phyloP scores from a whole-genome alignment of 23 tunicate species.

The Ascidia mentula region DNA sequence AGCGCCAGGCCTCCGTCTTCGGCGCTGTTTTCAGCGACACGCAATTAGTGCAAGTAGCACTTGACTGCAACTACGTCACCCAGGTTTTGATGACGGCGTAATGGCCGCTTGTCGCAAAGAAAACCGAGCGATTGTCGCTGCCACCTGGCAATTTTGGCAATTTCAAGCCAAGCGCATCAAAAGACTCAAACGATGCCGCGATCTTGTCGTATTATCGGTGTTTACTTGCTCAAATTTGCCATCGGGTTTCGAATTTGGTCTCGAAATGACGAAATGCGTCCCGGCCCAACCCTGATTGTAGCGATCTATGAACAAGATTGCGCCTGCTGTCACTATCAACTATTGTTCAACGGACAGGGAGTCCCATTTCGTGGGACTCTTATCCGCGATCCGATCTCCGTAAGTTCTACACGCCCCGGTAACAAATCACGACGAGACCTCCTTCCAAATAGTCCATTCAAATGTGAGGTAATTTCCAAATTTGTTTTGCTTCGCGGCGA shows the following conservation, averaged over 20 bases:
- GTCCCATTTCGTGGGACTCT: neutral
- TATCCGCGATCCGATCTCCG: neutral
- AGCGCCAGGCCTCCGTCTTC: too few species aligned
- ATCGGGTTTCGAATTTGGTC: neutral
- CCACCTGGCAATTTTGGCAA: neutral
- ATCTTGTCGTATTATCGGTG: neutral
- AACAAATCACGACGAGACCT: neutral
- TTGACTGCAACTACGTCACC: neutral
- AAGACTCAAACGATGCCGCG: neutral
- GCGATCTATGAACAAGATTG: neutral
- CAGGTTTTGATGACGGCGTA: neutral
- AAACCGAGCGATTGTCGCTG: neutral
- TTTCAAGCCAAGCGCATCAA: slow-evolving; percentile 2
- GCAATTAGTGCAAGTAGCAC: slow-evolving; percentile 2
- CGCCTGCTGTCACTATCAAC: neutral
- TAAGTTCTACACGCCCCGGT: neutral
- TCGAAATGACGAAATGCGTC: slow-evolving; percentile 2
- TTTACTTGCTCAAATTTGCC: neutral
- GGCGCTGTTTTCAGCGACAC: neutral
- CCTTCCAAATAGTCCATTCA: neutral
- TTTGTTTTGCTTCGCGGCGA: neutral
- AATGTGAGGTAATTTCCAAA: neutral
- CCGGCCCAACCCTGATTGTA: neutral
- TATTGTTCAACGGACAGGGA: neutral
- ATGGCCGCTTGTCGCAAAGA: neutral